Evolutionary conservation across 2,888 invertebrate genomes (phyloP).

Genomic region (Dryobotodes eremita): DNA sequence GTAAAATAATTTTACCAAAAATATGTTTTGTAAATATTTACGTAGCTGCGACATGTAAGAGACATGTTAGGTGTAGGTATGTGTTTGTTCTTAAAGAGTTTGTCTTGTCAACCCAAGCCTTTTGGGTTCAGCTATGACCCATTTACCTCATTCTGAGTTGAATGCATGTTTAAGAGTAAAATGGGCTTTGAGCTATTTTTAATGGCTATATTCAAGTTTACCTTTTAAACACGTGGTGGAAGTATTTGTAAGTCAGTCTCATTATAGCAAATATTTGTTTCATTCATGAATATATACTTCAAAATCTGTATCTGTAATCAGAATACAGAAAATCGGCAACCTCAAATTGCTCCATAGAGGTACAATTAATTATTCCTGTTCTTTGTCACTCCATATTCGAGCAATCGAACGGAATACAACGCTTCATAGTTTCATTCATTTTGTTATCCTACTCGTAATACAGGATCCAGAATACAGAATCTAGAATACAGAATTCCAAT

Average conservation of each 20-base stretch:
- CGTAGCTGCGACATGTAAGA: background rate
- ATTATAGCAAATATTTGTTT: background rate
- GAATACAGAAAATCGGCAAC: background rate
- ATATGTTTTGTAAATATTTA: constrained; percentile 36
- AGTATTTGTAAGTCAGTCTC: background rate
- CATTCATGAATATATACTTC: background rate
- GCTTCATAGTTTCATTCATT: background rate
- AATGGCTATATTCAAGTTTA: background rate
- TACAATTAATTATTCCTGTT: constrained; percentile 1
- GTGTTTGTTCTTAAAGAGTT: constrained; percentile 33
- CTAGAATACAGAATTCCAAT: background rate
- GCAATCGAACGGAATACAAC: background rate
- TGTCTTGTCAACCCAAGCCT: constrained; percentile 4
- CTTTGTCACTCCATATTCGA: background rate
- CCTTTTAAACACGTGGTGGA: background rate
- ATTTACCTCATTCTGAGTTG: constrained; percentile 31
- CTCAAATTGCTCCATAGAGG: background rate
- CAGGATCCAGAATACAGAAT: background rate
- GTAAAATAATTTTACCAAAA: constrained; percentile 34
- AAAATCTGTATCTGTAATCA: background rate
- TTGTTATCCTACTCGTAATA: background rate
- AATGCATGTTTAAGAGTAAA: constrained; percentile 23
- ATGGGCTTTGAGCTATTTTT: constrained; percentile 20
- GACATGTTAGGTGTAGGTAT: background rate
- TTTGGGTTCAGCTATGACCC: constrained; percentile 26